Conservation (phyloP, 2,888 invertebrate species). For the Drosophila anomelani region DNA sequence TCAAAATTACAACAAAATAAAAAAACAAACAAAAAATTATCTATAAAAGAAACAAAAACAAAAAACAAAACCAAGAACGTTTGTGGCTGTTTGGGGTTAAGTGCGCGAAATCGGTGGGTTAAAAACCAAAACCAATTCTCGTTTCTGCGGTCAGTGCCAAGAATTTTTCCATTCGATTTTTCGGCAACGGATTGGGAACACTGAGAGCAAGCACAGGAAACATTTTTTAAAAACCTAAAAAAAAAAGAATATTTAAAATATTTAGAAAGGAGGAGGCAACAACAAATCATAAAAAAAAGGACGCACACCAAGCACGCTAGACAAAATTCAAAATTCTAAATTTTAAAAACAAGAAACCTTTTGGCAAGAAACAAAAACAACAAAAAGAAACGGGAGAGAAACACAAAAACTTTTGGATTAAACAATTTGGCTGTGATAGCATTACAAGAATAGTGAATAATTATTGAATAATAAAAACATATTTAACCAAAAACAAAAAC, state of each 20-base stretch:
- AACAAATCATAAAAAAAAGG: slow-evolving; percentile 43
- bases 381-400: slow-evolving; percentile 46
- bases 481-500: slow-evolving; percentile 53
- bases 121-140: slow-evolving; percentile 11
- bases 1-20: slow-evolving; percentile 71
- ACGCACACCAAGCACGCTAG: slow-evolving; percentile 69
- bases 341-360: slow-evolving; percentile 57
- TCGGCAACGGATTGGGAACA: slow-evolving; percentile 43
- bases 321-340: slow-evolving; percentile 85
- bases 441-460: slow-evolving; percentile 72
- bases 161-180: slow-evolving; percentile 34
- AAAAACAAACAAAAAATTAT: slow-evolving; percentile 44
- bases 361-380: slow-evolving; percentile 36
- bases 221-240: slow-evolving; percentile 9
- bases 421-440: slow-evolving; percentile 85
- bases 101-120: slow-evolving; percentile 8
- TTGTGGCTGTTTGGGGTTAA: slow-evolving; percentile 47
- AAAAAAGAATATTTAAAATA: slow-evolving; percentile 7
- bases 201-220: slow-evolving; percentile 28
- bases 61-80: slow-evolving; percentile 45
- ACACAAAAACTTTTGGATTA: slow-evolving; percentile 81
- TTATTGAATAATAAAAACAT: slow-evolving; percentile 38
- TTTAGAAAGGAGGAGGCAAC: slow-evolving; percentile 45
- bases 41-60: slow-evolving; percentile 30
- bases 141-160: slow-evolving; percentile 33